These are phyloP conservation scores for Vulpes vulpes DNA, from an alignment of 2,113 vertebrate genomes.

Conservation along the genomic window DNA sequence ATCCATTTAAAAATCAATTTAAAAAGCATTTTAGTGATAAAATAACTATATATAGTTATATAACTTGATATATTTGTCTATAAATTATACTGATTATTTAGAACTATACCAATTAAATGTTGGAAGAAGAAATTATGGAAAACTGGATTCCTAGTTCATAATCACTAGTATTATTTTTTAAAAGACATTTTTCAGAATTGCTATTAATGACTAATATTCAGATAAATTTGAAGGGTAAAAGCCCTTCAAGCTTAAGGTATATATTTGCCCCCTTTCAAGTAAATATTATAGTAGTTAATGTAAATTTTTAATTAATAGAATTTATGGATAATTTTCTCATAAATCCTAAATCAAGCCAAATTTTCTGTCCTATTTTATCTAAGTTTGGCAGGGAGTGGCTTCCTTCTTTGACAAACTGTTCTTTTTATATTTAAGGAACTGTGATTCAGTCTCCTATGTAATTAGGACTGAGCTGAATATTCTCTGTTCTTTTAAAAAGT, in stretches of 20 bases:
- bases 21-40: neutral
- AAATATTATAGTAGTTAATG: constrained; percentile 14
- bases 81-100: neutral
- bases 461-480: constrained; percentile 8
- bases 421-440: constrained; percentile 51
- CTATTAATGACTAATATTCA: neutral
- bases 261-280: neutral
- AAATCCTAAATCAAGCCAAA: constrained; percentile 25
- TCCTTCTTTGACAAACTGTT: constrained; percentile 45
- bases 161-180: constrained; percentile 10
- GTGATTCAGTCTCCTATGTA: constrained; percentile 27
- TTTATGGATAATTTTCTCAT: constrained; percentile 25
- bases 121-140: neutral
- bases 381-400: neutral
- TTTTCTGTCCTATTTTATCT: constrained; percentile 42
- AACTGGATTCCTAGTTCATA: neutral
- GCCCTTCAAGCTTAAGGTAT: neutral
- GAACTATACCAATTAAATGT: neutral
- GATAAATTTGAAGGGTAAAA: constrained; percentile 1
- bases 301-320: constrained; percentile 51
- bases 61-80: neutral
- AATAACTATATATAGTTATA: neutral
- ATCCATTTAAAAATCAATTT: neutral
- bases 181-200: neutral
- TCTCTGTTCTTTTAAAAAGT: constrained; percentile 24